phyloP scores from a whole-genome alignment of 1,140 invertebrate species.

The Zaprionus tsacasi region DNA sequence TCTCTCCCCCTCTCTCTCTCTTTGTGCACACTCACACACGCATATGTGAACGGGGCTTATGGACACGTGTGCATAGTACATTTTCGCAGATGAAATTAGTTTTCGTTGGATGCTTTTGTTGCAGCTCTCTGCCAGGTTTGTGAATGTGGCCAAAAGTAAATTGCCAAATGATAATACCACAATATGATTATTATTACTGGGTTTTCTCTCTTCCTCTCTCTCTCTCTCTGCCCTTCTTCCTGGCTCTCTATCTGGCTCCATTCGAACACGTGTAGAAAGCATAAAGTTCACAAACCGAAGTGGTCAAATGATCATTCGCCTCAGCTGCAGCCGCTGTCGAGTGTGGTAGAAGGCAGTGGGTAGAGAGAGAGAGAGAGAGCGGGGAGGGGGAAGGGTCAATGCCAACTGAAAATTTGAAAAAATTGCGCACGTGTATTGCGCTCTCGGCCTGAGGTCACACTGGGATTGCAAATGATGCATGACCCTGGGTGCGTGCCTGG shows the following conservation, averaged over 20 bases:
- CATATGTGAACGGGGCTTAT: not conserved
- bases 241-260: not conserved
- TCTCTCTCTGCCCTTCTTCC: not conserved
- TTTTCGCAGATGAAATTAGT: constrained; percentile 52
- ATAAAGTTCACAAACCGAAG: not conserved
- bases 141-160: constrained; percentile 56
- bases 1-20: not conserved
- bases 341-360: too few relatives aligned
- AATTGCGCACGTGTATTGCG: constrained; percentile 16
- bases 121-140: constrained; percentile 12
- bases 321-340: not conserved
- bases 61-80: constrained; percentile 18
- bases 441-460: not conserved
- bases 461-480: not conserved
- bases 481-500: not conserved
- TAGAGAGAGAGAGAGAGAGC: too few relatives aligned
- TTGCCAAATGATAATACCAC: constrained; percentile 72
- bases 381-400: not conserved
- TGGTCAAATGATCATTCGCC: constrained; percentile 5
- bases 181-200: constrained; percentile 54
- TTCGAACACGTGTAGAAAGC: constrained; percentile 7
- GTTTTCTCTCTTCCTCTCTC: not conserved
- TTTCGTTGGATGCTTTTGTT: constrained; percentile 51
- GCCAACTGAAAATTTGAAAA: constrained; percentile 47
- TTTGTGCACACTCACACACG: constrained; percentile 22